Conservation (phyloP, 2,797 vertebrate genomes). For the Hippopotamyrus pictus region DNA sequence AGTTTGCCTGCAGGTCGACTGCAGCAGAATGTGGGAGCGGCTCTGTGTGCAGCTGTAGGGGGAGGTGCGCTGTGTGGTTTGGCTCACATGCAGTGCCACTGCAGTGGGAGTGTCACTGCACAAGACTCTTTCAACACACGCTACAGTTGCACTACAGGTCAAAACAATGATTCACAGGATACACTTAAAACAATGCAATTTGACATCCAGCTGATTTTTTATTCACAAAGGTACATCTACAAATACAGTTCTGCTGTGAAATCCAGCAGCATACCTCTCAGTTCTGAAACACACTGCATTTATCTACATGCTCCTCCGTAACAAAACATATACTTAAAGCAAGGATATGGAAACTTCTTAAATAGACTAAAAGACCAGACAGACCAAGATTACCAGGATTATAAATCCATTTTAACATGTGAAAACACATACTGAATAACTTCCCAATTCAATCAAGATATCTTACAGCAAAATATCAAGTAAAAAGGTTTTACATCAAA, state of each 20-base stretch:
- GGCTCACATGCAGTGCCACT: conserved; percentile 23
- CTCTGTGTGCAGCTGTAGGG: conserved; percentile 48
- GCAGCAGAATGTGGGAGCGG: conserved; percentile 46
- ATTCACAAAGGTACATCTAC: background rate
- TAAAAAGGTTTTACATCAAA: background rate
- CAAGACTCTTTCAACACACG: background rate
- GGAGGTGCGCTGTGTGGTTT: conserved; percentile 24
- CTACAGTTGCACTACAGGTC: background rate
- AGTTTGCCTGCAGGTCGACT: conserved; percentile 61
- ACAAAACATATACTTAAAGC: too few species aligned
- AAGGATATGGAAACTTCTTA: too few species aligned
- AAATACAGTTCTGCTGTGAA: background rate
- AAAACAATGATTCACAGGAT: background rate
- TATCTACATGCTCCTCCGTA: background rate
- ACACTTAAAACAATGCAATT: background rate
- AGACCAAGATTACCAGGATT: too few species aligned
- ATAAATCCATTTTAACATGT: too few species aligned
- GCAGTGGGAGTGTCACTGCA: background rate
- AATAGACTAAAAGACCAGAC: too few species aligned
- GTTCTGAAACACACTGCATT: background rate
- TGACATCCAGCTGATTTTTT: background rate
- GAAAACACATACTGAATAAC: background rate
- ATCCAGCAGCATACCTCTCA: background rate
- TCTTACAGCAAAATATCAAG: background rate
- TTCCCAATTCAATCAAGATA: background rate